A percentile compares a stretch with the other conserved stretches of the same genome.
Conservation (phyloP, 1,140 invertebrate genomes). For the Capitella teleta region DNA sequence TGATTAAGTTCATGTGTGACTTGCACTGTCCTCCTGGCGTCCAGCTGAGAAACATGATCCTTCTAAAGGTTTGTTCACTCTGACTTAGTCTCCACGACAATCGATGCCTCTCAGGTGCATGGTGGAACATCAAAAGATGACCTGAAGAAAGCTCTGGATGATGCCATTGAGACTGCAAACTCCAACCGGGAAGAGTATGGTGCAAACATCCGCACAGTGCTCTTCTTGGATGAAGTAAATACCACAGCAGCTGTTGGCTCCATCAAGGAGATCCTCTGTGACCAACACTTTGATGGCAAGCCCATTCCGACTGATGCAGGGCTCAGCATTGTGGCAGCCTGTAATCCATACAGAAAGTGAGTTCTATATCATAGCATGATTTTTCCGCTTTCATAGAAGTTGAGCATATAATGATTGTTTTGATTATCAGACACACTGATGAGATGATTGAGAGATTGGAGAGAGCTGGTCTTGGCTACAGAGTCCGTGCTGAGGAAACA, state of each 20-base stretch:
- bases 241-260: slow-evolving; percentile 34
- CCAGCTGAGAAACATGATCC: slow-evolving; percentile 25
- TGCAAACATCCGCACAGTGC: slow-evolving; percentile 24
- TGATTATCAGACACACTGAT: slow-evolving; percentile 22
- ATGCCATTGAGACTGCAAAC: slow-evolving; percentile 22
- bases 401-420: not conserved
- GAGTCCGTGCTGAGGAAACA: slow-evolving; percentile 25
- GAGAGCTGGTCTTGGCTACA: slow-evolving; percentile 32
- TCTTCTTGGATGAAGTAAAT: slow-evolving; percentile 41
- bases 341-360: slow-evolving; percentile 36
- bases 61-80: slow-evolving; percentile 24
- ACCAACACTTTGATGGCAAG: slow-evolving; percentile 23
- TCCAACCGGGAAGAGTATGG: slow-evolving; percentile 16
- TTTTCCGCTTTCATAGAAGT: not conserved
- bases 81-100: not conserved
- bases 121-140: slow-evolving; percentile 27
- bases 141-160: slow-evolving; percentile 22
- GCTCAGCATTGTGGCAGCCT: slow-evolving; percentile 33
- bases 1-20: slow-evolving; percentile 32
- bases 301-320: slow-evolving; percentile 16
- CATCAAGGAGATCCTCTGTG: slow-evolving; percentile 38
- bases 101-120: slow-evolving; percentile 29
- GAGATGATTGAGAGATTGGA: slow-evolving; percentile 29
- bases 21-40: slow-evolving; percentile 18
- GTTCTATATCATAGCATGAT: not conserved